Evolutionary conservation across 2,888 invertebrate species (phyloP), one percentile per base, ranked within the genome.

Genomic region (Polyommatus icarus): DNA sequence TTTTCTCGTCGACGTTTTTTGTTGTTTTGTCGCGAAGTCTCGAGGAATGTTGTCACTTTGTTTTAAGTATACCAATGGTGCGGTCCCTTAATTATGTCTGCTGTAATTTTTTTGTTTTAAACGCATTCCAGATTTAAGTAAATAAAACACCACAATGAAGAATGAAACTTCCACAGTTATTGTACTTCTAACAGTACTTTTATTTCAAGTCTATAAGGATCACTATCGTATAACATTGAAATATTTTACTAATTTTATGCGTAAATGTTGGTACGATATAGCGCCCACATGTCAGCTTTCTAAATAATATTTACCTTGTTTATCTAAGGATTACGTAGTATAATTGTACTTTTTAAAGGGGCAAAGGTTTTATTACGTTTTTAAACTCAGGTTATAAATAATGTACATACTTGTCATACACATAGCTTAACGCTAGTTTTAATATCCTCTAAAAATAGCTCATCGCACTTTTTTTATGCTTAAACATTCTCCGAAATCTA

Each of bases 61-160:
- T 67, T 73, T 40, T 73, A 20, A 73, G 10, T 40, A 73, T 46
- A 1, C 72, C 46, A 24, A 29, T 40, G 18, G 0, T 24, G 72
- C 20, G 40, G 40, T 73, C 29, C 15, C 67, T 29, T 29, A 67
- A 67, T 67, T 67, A 61, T 20, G 29, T 67, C 29, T 67, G 12
- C 29, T 67, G 67, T 24, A 61, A 61, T n/a, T n/a, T n/a, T n/a
- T n/a, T 24, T 61, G n/a, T 57, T 57, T 20, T 59, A 59, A 59
- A 59, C 18, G 15, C 54, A 54, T 54, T 54, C 18, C 18, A 18
- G 18, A 54, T 54, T 54, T 18, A 12, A 12, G 46, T 18, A 54
- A 54, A 54, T 18, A 54, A 54, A 54, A 54, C 54, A 18, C 3
- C 18, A 18, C 54, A 54, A 54, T 5, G 4, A 54, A 54, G 1